A percentile compares a stretch with the other conserved stretches of the same genome.
These are phyloP conservation scores for Heliconius ethilla DNA, from an alignment of 2,888 invertebrate species.

Conservation along the genomic window DNA sequence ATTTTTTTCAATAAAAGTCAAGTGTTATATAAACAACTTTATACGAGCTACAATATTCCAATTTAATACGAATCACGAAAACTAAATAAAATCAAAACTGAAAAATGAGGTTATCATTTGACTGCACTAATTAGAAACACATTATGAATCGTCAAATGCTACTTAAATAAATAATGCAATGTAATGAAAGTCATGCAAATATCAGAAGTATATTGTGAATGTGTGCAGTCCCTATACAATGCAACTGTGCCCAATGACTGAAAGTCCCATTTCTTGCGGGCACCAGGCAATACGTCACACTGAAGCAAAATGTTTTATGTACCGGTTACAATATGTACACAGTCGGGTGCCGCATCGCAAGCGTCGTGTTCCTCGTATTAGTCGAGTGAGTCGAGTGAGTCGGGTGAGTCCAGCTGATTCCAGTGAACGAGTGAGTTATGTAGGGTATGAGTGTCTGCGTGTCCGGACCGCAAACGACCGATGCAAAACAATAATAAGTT, in stretches of 20 bases:
- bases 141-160: constrained; percentile 7
- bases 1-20: neutral
- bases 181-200: constrained; percentile 40
- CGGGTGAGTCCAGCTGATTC: constrained; percentile 48
- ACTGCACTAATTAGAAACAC: neutral
- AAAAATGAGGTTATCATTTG: neutral
- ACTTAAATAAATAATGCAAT: constrained; percentile 29
- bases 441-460: constrained; percentile 39
- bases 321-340: constrained; percentile 34
- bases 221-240: constrained; percentile 78
- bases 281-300: constrained; percentile 78
- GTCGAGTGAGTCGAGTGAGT: constrained; percentile 36
- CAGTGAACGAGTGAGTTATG: constrained; percentile 49
- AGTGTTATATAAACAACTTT: neutral
- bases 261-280: constrained; percentile 63
- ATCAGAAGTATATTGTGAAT: constrained; percentile 56
- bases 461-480: constrained; percentile 69
- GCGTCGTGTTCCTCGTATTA: constrained; percentile 17
- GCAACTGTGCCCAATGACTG: constrained; percentile 81
- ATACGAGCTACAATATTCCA: neutral
- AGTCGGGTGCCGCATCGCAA: constrained; percentile 16
- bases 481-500: constrained; percentile 71
- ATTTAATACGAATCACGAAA: neutral
- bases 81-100: neutral
- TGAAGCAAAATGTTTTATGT: constrained; percentile 73